These are phyloP conservation scores for Pyxicephalus adspersus DNA, from an alignment of 2,113 vertebrate genomes.

Conservation along the genomic window DNA sequence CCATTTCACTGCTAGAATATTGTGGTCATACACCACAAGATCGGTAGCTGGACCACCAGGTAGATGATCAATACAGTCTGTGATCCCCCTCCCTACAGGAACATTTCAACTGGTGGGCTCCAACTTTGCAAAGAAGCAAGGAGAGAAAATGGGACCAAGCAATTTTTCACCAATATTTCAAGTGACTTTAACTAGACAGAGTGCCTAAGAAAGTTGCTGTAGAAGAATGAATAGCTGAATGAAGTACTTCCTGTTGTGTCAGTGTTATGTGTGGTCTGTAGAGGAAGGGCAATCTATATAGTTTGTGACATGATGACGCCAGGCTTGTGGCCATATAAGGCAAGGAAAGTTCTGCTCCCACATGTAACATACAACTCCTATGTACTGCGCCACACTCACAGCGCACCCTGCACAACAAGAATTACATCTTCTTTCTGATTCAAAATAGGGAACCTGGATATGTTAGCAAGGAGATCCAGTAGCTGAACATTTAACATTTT, in stretches of 20 bases:
- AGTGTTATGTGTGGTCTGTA: conserved; percentile 12
- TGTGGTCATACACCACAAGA: too few relatives aligned
- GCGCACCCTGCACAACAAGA: too few relatives aligned
- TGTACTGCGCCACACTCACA: not conserved
- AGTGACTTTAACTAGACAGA: too few relatives aligned
- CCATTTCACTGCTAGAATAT: not conserved
- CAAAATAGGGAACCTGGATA: too few relatives aligned
- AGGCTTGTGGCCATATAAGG: conserved; percentile 13
- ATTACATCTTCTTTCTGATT: not conserved
- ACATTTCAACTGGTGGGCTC: too few relatives aligned
- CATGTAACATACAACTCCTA: not conserved
- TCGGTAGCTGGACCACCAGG: too few relatives aligned
- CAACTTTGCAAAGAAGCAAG: not conserved
- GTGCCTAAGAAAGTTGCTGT: not conserved
- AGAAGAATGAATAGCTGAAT: not conserved
- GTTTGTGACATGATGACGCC: not conserved
- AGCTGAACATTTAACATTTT: too few relatives aligned
- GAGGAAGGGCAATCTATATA: not conserved
- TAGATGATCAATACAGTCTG: too few relatives aligned
- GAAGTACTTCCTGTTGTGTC: conserved; percentile 37
- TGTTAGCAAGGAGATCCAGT: too few relatives aligned
- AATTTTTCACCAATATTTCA: not conserved
- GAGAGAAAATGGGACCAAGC: not conserved
- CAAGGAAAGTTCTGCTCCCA: conserved; percentile 27
- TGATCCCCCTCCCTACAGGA: too few relatives aligned